These are phyloP conservation scores for Amphibalanus amphitrite DNA, from an alignment of 1,140 invertebrate genomes.

Conservation along the genomic window DNA sequence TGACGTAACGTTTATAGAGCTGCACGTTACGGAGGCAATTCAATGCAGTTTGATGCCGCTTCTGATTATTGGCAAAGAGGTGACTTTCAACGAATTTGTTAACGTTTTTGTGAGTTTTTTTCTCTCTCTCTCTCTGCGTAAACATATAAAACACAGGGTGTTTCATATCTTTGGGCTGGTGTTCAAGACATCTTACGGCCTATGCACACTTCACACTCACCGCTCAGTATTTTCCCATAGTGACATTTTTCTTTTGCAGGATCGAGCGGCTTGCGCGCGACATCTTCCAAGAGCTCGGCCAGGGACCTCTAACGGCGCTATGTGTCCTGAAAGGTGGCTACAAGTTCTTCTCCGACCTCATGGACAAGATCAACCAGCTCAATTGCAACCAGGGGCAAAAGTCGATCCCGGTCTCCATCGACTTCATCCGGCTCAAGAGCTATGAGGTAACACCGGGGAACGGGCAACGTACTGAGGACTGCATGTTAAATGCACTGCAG, in stretches of 20 bases:
- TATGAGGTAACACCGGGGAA: conserved; percentile 39
- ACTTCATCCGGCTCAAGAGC: conserved; percentile 42
- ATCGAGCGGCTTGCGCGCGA: conserved; percentile 38
- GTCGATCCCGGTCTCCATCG: conserved; percentile 33
- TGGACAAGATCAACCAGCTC: conserved; percentile 35
- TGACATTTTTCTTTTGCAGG: conserved; percentile 22
- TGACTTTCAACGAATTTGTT: conserved; percentile 3
- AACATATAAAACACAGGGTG: not conserved
- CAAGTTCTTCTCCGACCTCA: conserved; percentile 40
- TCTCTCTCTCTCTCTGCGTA: conserved; percentile 5
- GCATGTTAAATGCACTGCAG: too few species aligned
- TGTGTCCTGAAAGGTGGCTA: conserved; percentile 47
- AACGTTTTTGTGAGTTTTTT: conserved; percentile 4
- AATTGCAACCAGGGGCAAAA: conserved; percentile 23
- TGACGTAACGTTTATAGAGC: too few species aligned
- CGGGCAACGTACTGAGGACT: too few species aligned
- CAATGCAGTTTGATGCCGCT: too few species aligned
- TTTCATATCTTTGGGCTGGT: not conserved
- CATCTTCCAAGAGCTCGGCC: conserved; percentile 32
- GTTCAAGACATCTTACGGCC: not conserved
- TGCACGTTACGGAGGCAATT: too few species aligned
- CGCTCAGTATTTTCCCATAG: conserved; percentile 5
- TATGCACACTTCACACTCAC: not conserved
- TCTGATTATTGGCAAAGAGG: not conserved
- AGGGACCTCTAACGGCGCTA: conserved; percentile 33